A percentile compares a stretch with the other conserved stretches of the same genome.
phyloP scores from a whole-genome alignment of 2,888 invertebrate genomes.

The Torymus auratus region DNA sequence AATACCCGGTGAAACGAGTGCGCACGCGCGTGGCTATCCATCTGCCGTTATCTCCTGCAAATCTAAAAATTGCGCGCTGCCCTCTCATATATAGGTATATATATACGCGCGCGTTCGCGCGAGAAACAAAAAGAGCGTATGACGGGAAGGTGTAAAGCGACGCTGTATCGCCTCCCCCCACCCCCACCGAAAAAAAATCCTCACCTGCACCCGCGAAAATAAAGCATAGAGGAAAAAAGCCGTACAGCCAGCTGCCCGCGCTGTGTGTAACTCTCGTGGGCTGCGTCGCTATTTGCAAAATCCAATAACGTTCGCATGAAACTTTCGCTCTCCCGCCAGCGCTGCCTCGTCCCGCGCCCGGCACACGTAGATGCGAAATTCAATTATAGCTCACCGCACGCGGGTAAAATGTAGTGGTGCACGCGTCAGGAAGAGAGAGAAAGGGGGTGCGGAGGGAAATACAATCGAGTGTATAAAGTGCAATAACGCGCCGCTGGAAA shows the following conservation, averaged over 20 bases:
- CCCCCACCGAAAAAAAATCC: constrained; percentile 9
- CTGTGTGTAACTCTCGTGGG: constrained; percentile 21
- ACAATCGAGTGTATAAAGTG: constrained; percentile 48
- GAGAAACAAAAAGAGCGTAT: too few species aligned
- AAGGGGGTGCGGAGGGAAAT: constrained; percentile 14
- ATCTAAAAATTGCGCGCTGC: too few species aligned
- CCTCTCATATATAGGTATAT: too few species aligned
- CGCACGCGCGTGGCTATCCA: too few species aligned
- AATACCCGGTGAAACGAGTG: too few species aligned
- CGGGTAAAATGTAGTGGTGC: not conserved
- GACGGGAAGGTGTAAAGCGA: too few species aligned
- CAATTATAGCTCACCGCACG: constrained; percentile 52
- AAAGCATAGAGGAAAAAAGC: constrained; percentile 15
- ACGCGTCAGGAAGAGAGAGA: constrained; percentile 6
- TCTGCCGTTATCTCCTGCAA: too few species aligned
- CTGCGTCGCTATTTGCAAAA: constrained; percentile 48
- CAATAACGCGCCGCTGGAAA: constrained; percentile 15
- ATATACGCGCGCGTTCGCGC: too few species aligned
- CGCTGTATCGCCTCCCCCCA: too few species aligned
- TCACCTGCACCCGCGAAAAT: too few species aligned
- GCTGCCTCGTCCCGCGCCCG: not conserved
- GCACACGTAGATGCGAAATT: constrained; percentile 45
- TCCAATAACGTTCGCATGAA: constrained; percentile 57
- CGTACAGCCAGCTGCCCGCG: constrained; percentile 27
- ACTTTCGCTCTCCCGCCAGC: constrained; percentile 48